These are phyloP conservation scores for Orthosia cruda DNA, from an alignment of 2,888 invertebrate species.

Conservation along the genomic window DNA sequence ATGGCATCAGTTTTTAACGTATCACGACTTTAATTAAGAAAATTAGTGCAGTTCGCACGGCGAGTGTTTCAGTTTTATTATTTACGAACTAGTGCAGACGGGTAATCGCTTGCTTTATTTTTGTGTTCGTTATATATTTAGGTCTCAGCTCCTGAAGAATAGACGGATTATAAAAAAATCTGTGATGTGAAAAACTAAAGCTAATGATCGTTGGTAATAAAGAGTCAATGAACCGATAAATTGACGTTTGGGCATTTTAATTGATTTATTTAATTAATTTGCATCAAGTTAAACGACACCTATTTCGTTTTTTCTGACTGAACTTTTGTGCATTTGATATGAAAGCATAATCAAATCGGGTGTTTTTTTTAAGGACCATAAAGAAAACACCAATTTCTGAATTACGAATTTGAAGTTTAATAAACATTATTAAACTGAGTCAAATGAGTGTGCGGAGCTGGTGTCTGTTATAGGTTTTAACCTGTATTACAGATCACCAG, in stretches of 20 bases:
- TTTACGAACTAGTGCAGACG: conserved; percentile 13
- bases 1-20: conserved; percentile 50
- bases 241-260: not conserved
- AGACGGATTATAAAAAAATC: not conserved
- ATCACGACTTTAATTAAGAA: conserved; percentile 52
- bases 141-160: not conserved
- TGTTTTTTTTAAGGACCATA: too few relatives aligned
- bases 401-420: too few relatives aligned
- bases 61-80: conserved; percentile 26
- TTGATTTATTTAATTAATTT: not conserved
- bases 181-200: not conserved
- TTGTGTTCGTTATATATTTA: conserved; percentile 26
- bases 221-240: not conserved
- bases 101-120: conserved; percentile 31
- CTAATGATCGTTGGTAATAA: not conserved
- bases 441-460: too few relatives aligned
- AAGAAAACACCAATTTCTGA: too few relatives aligned
- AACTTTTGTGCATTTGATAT: too few relatives aligned
- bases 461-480: too few relatives aligned
- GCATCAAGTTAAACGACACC: too few relatives aligned
- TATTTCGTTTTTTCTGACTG: too few relatives aligned
- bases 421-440: too few relatives aligned
- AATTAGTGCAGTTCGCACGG: conserved; percentile 23
- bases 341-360: too few relatives aligned
- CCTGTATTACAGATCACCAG: too few relatives aligned